Evolutionary conservation across 2,797 vertebrate genomes (phyloP).

Genomic region (Schizopygopsis pylzovi): DNA sequence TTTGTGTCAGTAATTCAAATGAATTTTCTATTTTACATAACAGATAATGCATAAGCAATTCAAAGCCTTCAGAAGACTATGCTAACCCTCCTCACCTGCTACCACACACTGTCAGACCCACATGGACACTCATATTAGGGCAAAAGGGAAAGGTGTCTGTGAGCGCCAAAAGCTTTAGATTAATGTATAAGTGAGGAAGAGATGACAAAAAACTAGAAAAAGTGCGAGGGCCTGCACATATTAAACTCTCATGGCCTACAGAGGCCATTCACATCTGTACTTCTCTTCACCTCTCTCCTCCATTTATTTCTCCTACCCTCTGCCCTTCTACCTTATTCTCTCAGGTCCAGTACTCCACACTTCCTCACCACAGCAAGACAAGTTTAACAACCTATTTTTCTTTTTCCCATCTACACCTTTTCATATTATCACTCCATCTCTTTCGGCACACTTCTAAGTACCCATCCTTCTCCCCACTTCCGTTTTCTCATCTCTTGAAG

Average conservation of each 20-base stretch:
- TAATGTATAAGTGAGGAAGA: neutral
- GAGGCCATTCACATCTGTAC: neutral
- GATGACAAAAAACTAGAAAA: neutral
- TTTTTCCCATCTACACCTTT: neutral
- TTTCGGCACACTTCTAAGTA: neutral
- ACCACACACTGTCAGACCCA: neutral
- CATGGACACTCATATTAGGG: neutral
- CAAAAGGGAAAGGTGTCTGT: neutral
- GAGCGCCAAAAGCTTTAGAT: neutral
- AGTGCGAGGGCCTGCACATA: neutral
- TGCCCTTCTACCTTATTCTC: neutral
- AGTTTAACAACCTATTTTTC: constrained; percentile 18
- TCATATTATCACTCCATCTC: constrained; percentile 23
- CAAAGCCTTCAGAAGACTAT: neutral
- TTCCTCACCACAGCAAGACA: constrained; percentile 28
- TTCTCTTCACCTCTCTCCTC: constrained; percentile 1
- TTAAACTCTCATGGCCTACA: constrained; percentile 7
- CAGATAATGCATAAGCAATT: neutral
- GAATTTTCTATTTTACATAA: constrained; percentile 1
- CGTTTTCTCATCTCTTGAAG: neutral
- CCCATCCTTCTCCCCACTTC: neutral
- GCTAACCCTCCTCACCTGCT: neutral
- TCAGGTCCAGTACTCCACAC: neutral
- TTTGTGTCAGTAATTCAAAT: constrained; percentile 16
- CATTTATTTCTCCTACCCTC: neutral